Evolutionary conservation across 1,140 invertebrate genomes (phyloP).

Genomic region (Antheraea pernyi): DNA sequence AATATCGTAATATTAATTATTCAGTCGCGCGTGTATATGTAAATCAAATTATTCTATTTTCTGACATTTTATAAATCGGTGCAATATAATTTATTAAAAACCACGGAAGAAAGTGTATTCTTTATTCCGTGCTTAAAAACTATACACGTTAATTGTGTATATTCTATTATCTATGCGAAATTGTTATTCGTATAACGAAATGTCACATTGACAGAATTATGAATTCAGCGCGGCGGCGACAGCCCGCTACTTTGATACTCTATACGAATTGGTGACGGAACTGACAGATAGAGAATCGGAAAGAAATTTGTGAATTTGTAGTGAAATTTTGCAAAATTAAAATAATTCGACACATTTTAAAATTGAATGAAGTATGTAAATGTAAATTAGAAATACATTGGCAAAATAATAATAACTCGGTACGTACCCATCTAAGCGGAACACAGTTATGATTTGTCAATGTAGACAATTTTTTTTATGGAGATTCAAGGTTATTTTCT

Average conservation of each 20-base stretch:
- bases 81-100: no score
- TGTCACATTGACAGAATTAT: slow-evolving; percentile 17
- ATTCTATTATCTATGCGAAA: not conserved
- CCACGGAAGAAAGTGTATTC: no score
- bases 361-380: slow-evolving; percentile 18
- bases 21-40: no score
- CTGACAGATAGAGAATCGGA: slow-evolving; percentile 40
- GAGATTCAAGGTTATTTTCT: slow-evolving; percentile 61
- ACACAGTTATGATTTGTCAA: slow-evolving; percentile 24
- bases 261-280: slow-evolving; percentile 7
- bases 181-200: slow-evolving; percentile 34
- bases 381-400: slow-evolving; percentile 31
- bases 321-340: slow-evolving; percentile 19
- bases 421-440: slow-evolving; percentile 38
- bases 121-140: no score
- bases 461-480: slow-evolving; percentile 47
- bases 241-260: not conserved
- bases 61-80: no score
- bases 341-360: slow-evolving; percentile 14
- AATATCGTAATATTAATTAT: not conserved
- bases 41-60: no score
- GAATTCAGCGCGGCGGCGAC: no score
- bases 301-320: slow-evolving; percentile 18
- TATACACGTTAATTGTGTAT: no score
- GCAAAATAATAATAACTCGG: slow-evolving; percentile 32